Percentiles rank a stretch among this genome's conserved stretches.
Evolutionary conservation across 2,113 vertebrate genomes (phyloP).

Genomic region (Oreochromis tanganicae): DNA sequence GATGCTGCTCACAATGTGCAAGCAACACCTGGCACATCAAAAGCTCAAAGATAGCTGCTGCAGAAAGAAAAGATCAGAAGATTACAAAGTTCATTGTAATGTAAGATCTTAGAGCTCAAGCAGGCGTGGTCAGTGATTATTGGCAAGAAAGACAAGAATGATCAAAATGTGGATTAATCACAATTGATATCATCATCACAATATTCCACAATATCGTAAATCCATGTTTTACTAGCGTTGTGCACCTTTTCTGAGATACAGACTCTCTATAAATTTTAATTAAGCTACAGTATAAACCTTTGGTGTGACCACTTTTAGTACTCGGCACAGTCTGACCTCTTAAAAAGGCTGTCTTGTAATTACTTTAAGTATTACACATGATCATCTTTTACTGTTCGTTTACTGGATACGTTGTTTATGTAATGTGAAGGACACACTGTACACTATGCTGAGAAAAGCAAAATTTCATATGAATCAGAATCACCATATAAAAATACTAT

Average conservation of each 20-base stretch:
- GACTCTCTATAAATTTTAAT: not conserved
- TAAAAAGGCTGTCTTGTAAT: not conserved
- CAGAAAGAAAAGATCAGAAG: not conserved
- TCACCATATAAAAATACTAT: not conserved
- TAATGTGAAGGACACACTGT: not conserved
- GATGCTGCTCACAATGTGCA: not conserved
- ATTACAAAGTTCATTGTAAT: not conserved
- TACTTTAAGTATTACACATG: not conserved
- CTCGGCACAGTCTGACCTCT: not conserved
- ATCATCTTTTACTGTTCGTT: not conserved
- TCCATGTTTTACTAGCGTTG: not conserved
- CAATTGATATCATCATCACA: not conserved
- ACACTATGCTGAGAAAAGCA: not conserved
- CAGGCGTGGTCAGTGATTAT: rapidly evolving
- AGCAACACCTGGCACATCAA: not conserved
- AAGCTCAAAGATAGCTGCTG: rapidly evolving
- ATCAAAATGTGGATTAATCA: not conserved
- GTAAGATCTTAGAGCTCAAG: not conserved
- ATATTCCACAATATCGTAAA: not conserved
- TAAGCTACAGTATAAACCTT: not conserved
- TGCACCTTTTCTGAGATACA: not conserved
- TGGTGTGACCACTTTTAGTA: not conserved
- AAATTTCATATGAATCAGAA: not conserved
- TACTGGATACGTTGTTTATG: not conserved
- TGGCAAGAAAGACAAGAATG: rapidly evolving